These are phyloP conservation scores for Exocentrus adspersus DNA, from an alignment of 2,888 invertebrate species.

Conservation along the genomic window DNA sequence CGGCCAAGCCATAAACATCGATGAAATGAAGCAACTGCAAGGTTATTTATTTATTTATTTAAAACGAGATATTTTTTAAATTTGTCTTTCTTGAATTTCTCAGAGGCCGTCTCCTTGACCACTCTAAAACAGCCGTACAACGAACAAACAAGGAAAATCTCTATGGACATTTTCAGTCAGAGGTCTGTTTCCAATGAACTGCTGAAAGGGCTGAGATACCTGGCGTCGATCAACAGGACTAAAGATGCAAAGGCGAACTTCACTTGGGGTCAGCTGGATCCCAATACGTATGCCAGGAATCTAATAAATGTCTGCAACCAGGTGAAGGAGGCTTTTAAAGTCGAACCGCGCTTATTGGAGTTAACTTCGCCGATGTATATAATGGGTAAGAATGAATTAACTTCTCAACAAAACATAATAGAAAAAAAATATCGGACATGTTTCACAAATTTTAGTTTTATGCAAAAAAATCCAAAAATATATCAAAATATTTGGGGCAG, in stretches of 20 bases:
- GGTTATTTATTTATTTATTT: conserved; percentile 30
- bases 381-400: too few relatives aligned
- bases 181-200: conserved; percentile 69
- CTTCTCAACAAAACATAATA: too few relatives aligned
- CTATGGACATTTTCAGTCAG: conserved; percentile 67
- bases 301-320: conserved; percentile 66
- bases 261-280: conserved; percentile 57
- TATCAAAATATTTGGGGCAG: too few relatives aligned
- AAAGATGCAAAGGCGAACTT: conserved; percentile 48
- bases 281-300: conserved; percentile 63
- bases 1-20: conserved; percentile 68
- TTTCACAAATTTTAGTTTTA: too few relatives aligned
- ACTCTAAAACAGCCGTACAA: conserved; percentile 49
- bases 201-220: conserved; percentile 61
- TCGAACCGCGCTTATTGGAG: conserved; percentile 67
- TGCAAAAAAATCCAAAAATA: too few relatives aligned
- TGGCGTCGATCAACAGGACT: conserved; percentile 48
- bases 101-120: conserved; percentile 53
- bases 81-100: conserved; percentile 13
- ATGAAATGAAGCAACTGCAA: conserved; percentile 61
- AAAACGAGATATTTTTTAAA: not conserved
- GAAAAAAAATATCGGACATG: too few relatives aligned
- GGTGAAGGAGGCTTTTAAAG: conserved; percentile 64
- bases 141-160: conserved; percentile 54
- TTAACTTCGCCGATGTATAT: conserved; percentile 69